Evolutionary conservation across 2,113 vertebrate genomes (phyloP).

Genomic region (Actenoides lindsayi): DNA sequence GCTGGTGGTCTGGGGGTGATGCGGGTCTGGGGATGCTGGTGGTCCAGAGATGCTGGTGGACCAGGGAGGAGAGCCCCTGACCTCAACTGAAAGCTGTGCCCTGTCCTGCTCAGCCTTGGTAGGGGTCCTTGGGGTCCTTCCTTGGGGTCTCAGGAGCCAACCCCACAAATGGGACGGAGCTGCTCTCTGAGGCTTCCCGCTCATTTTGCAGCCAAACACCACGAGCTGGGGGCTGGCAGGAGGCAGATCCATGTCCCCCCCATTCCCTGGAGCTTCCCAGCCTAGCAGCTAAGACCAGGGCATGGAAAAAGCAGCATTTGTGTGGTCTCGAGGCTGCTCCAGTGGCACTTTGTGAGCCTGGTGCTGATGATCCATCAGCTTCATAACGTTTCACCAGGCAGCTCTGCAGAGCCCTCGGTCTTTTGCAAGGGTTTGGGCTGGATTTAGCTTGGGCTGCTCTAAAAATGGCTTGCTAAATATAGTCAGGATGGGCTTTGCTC

Average conservation of each 20-base stretch:
- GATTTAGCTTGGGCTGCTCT: conserved; percentile 27
- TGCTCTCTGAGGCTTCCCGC: accelerated
- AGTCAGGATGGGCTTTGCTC: neutral
- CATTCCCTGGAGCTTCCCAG: neutral
- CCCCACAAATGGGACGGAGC: neutral
- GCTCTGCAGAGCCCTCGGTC: neutral
- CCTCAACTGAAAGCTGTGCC: neutral
- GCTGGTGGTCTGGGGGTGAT: accelerated
- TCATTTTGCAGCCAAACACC: neutral
- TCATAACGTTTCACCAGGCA: neutral
- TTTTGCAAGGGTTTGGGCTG: neutral
- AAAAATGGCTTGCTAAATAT: conserved; percentile 57
- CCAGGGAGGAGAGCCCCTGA: neutral
- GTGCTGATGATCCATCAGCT: neutral
- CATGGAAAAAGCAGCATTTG: neutral
- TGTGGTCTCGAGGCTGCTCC: neutral
- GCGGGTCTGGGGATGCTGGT: neutral
- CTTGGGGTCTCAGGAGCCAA: neutral
- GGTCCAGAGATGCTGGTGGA: accelerated
- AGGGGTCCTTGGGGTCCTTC: too few relatives aligned
- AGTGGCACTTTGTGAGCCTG: neutral
- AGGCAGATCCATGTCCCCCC: neutral
- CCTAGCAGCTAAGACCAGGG: neutral
- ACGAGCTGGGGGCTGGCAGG: neutral
- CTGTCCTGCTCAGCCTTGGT: neutral